phyloP scores from a whole-genome alignment of 2,797 vertebrate species.

The Thamnophis elegans region DNA sequence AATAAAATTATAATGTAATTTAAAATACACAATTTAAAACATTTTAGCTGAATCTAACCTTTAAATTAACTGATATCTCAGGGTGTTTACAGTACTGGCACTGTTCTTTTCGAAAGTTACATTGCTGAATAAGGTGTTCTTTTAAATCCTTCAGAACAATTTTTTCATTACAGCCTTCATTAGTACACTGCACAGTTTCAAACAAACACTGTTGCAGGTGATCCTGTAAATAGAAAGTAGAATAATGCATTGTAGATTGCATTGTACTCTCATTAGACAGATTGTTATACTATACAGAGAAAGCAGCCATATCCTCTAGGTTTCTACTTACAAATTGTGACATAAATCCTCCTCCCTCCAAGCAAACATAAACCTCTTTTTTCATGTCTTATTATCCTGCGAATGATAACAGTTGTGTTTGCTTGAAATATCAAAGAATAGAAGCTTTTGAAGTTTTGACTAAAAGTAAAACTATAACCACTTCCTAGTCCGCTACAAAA shows the following conservation, averaged over 20 bases:
- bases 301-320: not conserved
- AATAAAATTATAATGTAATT: slow-evolving; percentile 1
- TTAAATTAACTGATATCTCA: slow-evolving; percentile 63
- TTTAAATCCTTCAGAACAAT: slow-evolving; percentile 77
- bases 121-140: slow-evolving; percentile 74
- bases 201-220: slow-evolving; percentile 83
- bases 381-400: not conserved
- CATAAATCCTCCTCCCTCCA: too few relatives aligned
- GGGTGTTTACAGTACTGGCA: slow-evolving; percentile 71
- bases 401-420: not conserved
- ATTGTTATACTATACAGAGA: not conserved
- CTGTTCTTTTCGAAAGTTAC: slow-evolving; percentile 74
- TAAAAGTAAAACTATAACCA: not conserved
- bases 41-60: slow-evolving; percentile 62
- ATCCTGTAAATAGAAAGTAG: slow-evolving; percentile 71
- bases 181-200: slow-evolving; percentile 76
- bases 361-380: not conserved
- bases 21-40: not conserved
- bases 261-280: not conserved
- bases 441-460: not conserved
- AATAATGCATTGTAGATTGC: slow-evolving; percentile 1
- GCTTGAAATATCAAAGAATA: not conserved
- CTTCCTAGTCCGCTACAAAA: not conserved
- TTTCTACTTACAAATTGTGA: not conserved
- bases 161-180: slow-evolving; percentile 73